phyloP scores from a whole-genome alignment of 35 echinoderm and acorn worm genomes.

The Heliocidaris tuberculata region DNA sequence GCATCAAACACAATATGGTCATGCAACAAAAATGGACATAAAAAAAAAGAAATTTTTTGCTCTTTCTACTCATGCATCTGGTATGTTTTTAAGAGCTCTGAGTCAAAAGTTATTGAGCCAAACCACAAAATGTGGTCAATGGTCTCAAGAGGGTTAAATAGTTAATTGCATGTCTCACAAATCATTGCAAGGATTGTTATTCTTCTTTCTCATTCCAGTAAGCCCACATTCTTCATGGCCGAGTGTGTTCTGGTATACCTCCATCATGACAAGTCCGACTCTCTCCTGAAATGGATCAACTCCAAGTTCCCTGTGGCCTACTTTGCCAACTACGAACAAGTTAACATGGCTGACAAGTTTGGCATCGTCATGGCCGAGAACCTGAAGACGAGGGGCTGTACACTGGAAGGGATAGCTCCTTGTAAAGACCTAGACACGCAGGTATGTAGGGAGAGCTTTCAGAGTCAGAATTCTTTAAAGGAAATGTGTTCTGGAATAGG shows the following conservation, averaged over 20 bases:
- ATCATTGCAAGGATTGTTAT: too few species aligned
- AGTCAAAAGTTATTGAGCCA: too few species aligned
- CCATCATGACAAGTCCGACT: constrained; percentile 63
- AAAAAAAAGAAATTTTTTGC: too few species aligned
- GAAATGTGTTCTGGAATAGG: too few species aligned
- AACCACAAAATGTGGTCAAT: too few species aligned
- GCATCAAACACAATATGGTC: too few species aligned
- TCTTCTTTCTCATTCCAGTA: constrained; percentile 52
- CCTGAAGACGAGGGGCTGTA: constrained; percentile 61
- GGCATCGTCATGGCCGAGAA: constrained; percentile 92
- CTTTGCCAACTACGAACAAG: constrained; percentile 93
- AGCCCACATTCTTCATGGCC: constrained; percentile 87
- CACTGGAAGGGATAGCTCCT: constrained; percentile 65
- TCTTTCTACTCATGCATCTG: too few species aligned
- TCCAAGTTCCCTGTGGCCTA: constrained; percentile 53
- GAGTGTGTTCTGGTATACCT: constrained; percentile 96
- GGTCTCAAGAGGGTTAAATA: too few species aligned
- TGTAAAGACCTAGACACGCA: constrained; percentile 82
- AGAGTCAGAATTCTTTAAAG: too few species aligned
- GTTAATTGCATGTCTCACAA: too few species aligned
- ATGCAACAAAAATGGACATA: too few species aligned
- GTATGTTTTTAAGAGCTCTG: too few species aligned
- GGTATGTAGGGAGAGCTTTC: constrained; percentile 48
- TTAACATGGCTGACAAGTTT: constrained; percentile 89
- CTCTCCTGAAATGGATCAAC: constrained; percentile 64